Evolutionary conservation across 30 jellyfish, hydroid and myxozoan species (phyloP).

Genomic region (Haliclystus octoradiatus): DNA sequence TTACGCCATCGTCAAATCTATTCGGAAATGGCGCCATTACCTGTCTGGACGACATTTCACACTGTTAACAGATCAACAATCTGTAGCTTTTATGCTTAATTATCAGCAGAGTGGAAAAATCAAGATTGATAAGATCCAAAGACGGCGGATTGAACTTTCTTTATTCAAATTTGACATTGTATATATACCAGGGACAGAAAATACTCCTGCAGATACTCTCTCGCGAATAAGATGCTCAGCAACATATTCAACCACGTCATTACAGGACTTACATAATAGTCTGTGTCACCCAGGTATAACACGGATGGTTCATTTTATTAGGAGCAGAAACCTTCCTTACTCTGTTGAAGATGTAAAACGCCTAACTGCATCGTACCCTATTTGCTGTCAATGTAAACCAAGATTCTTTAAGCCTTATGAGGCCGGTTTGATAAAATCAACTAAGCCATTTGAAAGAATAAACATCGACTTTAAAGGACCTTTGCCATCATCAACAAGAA

Average conservation of each 20-base stretch:
- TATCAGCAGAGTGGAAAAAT: too few relatives aligned
- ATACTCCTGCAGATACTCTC: too few relatives aligned
- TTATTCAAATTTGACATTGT: too few relatives aligned
- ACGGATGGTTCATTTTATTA: constrained; percentile 14
- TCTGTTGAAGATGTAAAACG: constrained; percentile 3
- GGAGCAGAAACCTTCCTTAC: constrained; percentile 26
- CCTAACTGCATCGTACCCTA: neutral
- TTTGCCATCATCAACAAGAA: constrained; percentile 3
- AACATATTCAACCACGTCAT: neutral
- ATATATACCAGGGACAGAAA: too few relatives aligned
- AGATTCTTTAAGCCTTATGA: constrained; percentile 5
- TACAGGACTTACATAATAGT: neutral
- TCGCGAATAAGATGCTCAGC: too few relatives aligned
- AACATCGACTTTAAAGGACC: constrained; percentile 27
- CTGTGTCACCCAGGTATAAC: constrained; percentile 1
- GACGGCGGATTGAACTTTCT: too few relatives aligned
- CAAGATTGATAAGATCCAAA: too few relatives aligned
- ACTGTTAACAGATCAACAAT: too few relatives aligned
- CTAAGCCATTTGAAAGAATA: constrained; percentile 17
- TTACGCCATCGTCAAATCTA: too few relatives aligned
- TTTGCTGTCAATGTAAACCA: constrained; percentile 19
- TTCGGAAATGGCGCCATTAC: too few relatives aligned
- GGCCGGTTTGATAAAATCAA: constrained; percentile 6
- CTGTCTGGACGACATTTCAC: too few relatives aligned
- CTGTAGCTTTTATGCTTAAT: too few relatives aligned